Evolutionary conservation across 2,113 vertebrate genomes (phyloP).

Genomic region (Eptatretus burgeri): DNA sequence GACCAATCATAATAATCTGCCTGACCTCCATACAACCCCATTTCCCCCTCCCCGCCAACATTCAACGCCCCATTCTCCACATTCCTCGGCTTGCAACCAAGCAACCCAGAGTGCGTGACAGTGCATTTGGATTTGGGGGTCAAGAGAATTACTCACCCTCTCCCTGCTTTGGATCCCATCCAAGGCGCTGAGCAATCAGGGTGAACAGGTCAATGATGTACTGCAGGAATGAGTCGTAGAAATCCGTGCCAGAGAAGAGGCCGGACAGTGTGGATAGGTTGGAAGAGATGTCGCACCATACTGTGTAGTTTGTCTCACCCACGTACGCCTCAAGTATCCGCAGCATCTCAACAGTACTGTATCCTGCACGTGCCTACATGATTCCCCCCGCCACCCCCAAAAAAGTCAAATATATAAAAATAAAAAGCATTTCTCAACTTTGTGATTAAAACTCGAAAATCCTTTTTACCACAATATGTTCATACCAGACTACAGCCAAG

Average conservation of each 20-base stretch:
- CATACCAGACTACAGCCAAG: no score
- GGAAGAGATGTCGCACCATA: conserved; percentile 96
- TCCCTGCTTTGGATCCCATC: conserved; percentile 69
- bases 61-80: no score
- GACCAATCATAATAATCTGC: no score
- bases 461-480: no score
- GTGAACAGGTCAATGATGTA: conserved; percentile 78
- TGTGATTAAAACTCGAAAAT: no score
- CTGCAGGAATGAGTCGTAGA: conserved; percentile 71
- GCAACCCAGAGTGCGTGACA: no score
- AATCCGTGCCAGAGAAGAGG: conserved; percentile 79
- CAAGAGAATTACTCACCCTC: conserved; percentile 31
- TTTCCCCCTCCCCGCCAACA: no score
- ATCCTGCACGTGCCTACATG: conserved; percentile 62
- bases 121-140: no score
- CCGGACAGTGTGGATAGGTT: conserved; percentile 77
- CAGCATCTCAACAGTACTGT: conserved; percentile 82
- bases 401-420: not conserved
- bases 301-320: conserved; percentile 92
- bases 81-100: no score
- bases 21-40: no score
- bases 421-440: not conserved
- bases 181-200: conserved; percentile 60
- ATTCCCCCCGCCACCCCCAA: conserved; percentile 10
- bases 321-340: conserved; percentile 96